Evolutionary conservation across 1,140 invertebrate species (phyloP).

Genomic region (Platyscapa corneri): DNA sequence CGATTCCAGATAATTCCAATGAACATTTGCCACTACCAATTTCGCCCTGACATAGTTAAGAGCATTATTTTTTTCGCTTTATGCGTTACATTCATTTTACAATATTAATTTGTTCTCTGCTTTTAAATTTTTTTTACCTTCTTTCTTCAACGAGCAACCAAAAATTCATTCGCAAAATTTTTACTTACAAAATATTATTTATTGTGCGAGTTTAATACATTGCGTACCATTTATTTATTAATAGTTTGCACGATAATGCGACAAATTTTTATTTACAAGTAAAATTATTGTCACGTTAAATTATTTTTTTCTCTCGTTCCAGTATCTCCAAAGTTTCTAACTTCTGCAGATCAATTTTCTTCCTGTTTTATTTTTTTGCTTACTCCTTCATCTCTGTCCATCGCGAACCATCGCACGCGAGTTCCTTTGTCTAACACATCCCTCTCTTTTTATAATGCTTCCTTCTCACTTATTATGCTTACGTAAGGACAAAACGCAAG

Average conservation of each 20-base stretch:
- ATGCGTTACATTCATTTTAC: background rate
- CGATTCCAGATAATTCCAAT: background rate
- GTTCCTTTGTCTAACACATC: background rate
- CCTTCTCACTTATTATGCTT: background rate
- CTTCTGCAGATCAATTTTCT: background rate
- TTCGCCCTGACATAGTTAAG: background rate
- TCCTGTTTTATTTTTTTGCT: background rate
- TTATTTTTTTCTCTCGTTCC: background rate
- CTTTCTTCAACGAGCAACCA: too few relatives aligned
- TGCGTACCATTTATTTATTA: too few relatives aligned
- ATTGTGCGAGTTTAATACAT: too few relatives aligned
- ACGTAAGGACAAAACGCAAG: background rate
- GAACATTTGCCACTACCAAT: background rate
- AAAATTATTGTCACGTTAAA: too few relatives aligned
- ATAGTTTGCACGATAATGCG: too few relatives aligned
- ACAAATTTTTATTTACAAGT: too few relatives aligned
- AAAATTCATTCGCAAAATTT: too few relatives aligned
- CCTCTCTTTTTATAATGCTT: background rate
- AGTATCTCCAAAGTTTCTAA: background rate
- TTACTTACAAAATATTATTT: too few relatives aligned
- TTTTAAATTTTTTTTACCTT: too few relatives aligned
- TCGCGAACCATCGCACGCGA: background rate
- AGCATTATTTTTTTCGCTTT: too few relatives aligned
- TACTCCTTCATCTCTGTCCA: background rate
- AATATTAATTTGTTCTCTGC: background rate